These are phyloP conservation scores for Hydrocynus forskahlii DNA, from an alignment of 2,797 vertebrate species.

Conservation along the genomic window DNA sequence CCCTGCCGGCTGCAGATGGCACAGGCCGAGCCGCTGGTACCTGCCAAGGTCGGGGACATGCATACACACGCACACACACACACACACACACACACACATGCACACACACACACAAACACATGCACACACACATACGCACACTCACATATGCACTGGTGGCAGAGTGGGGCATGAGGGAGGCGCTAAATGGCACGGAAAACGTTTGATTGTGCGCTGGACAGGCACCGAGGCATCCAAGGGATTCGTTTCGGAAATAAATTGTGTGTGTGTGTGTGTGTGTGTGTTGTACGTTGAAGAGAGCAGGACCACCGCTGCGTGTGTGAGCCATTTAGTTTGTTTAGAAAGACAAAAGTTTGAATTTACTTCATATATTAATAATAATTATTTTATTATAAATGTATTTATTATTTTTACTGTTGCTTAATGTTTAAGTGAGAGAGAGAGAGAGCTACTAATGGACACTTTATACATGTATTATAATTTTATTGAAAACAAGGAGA, in stretches of 20 bases:
- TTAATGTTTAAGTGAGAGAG: no score
- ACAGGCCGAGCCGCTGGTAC: slow-evolving; percentile 72
- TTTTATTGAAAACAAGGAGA: no score
- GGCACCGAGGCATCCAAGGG: slow-evolving; percentile 41
- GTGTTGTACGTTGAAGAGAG: slow-evolving; percentile 21
- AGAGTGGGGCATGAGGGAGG: slow-evolving; percentile 60
- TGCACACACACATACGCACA: no score
- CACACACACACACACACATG: slow-evolving; percentile 34
- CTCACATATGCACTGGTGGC: slow-evolving; percentile 46
- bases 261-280: slow-evolving; percentile 27
- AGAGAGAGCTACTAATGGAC: no score
- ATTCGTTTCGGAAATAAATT: slow-evolving; percentile 26
- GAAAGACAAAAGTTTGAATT: neutral
- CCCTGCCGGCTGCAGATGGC: slow-evolving; percentile 81
- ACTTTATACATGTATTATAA: no score
- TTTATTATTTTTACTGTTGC: no score
- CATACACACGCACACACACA: slow-evolving; percentile 39
- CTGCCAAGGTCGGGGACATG: slow-evolving; percentile 71
- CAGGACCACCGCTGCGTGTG: neutral
- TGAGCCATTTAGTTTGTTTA: neutral
- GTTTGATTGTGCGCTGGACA: slow-evolving; percentile 53
- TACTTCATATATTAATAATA: neutral
- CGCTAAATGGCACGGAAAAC: slow-evolving; percentile 72
- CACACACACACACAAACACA: slow-evolving; percentile 59
- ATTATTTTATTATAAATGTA: no score